A percentile compares a stretch with the other conserved stretches of the same genome.
Conservation (phyloP, 1,140 invertebrate species). For the Sycophila sp. region DNA sequence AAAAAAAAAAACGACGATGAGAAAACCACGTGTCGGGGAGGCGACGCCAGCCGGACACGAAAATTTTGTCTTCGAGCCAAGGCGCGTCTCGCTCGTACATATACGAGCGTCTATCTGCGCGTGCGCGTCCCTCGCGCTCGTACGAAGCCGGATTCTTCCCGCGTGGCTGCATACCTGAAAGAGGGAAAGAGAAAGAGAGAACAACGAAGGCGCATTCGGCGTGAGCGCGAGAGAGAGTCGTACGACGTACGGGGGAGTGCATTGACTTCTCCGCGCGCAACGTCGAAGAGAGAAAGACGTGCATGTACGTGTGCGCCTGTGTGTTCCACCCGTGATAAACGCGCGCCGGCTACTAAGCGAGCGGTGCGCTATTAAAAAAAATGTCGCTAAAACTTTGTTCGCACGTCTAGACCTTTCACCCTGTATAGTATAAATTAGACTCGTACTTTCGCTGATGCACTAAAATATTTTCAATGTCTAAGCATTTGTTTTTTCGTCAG, state of each 20-base stretch:
- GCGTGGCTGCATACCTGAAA: conserved; percentile 17
- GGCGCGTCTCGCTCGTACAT: neutral
- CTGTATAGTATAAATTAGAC: too few species aligned
- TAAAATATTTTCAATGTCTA: too few species aligned
- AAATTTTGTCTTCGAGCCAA: neutral
- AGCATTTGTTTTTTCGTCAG: too few species aligned
- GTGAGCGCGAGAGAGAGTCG: neutral
- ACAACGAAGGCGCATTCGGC: neutral
- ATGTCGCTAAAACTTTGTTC: too few species aligned
- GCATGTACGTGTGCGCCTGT: neutral
- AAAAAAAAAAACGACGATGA: neutral
- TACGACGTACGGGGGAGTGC: conserved; percentile 1
- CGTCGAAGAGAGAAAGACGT: neutral
- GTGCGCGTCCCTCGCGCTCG: neutral
- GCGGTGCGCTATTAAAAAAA: neutral
- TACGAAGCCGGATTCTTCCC: conserved; percentile 1
- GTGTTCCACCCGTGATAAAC: neutral
- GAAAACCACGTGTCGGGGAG: neutral
- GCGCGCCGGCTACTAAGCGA: neutral
- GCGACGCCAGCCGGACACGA: neutral
- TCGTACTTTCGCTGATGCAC: too few species aligned
- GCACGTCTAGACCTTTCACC: too few species aligned
- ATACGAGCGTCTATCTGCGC: too few species aligned
- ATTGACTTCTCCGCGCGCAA: conserved; percentile 5
- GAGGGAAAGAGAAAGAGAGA: conserved; percentile 14